Base-by-base conservation (phyloP, 2,797 vertebrate species). In the Eurystomus glaucurus region DNA sequence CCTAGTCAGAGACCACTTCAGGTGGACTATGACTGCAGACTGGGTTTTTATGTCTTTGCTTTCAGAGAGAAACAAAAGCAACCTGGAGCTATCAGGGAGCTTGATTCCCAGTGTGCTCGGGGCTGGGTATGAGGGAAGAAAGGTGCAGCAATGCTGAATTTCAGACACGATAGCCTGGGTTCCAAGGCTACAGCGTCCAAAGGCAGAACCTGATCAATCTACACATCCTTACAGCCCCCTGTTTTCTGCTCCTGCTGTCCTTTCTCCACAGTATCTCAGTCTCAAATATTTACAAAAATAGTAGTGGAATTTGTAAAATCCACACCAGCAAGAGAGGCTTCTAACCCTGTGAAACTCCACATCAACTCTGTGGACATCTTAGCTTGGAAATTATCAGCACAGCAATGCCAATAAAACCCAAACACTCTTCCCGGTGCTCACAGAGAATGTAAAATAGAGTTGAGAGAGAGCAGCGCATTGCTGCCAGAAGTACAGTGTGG, bases 371-470 rank as follows among this genome's bases (percentile, higher is more conserved):
- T 0, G 51, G 41, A 29, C 41, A 48, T 11, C 22, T 68, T 79
- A 46, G 9, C 35, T 10, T 35, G 31, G 11, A 54, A 75, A 52
- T n/a, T 22, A 41, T 8, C 52, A 81, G 15, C 18, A 46, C 13
- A 69, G 52, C 78, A 77, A 78, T 4, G 6, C 6, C 35, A 74
- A 11, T 13, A 33, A 60, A 52, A 46, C 10, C 2, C 11, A 10
- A 57, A 22, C 39, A 8, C 18, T 45, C 51, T 19, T 41, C 25
- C 17, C 0, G 0, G 18, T 0, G 2, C 55, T 43, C 41, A 33
- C 31, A 54, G 41, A 72, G 18, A 25, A 46, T 9, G 13, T 2
- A 72, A 55, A 50, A 46, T 2, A 22, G 4, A 74, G 26, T 4
- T 88, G 54, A 33, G 68, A n/a, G 28, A 20, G 11, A 82, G 37